Evolutionary conservation across 2,113 vertebrate genomes (phyloP).

Genomic region (Passer domesticus): DNA sequence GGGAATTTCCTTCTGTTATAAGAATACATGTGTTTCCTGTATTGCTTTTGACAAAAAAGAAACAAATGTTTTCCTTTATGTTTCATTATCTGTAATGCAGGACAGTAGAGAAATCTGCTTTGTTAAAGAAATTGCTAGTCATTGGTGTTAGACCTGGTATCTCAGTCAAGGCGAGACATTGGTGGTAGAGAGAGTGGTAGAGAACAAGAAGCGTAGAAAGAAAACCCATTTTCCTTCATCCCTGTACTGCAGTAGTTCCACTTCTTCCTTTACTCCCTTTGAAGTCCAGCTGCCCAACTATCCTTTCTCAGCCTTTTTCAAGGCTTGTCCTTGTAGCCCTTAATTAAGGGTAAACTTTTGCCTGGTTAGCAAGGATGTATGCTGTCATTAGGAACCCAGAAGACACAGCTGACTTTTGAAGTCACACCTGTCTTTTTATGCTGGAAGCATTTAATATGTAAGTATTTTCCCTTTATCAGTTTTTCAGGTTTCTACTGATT

Average conservation of each 20-base stretch:
- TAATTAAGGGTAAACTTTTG: background rate
- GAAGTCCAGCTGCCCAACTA: background rate
- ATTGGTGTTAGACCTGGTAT: background rate
- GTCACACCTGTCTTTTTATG: background rate
- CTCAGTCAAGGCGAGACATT: background rate
- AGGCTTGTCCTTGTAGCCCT: background rate
- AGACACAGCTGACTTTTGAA: background rate
- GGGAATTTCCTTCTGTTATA: background rate
- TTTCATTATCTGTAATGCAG: background rate
- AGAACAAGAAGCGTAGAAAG: background rate
- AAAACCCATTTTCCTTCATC: background rate
- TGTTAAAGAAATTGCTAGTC: background rate
- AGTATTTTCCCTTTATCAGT: background rate
- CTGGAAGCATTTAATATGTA: background rate
- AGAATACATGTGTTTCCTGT: background rate
- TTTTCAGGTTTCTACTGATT: background rate
- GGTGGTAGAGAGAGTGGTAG: accelerated
- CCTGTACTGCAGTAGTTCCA: background rate
- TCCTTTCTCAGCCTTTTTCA: background rate
- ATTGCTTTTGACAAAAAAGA: background rate
- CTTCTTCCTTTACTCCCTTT: background rate
- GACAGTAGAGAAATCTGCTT: background rate
- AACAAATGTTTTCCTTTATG: accelerated
- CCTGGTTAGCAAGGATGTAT: background rate
- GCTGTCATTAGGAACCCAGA: background rate